Evolutionary conservation across 2,888 invertebrate genomes (phyloP), one percentile per base, ranked within the genome.

Genomic region (Dryadula phaetusa): DNA sequence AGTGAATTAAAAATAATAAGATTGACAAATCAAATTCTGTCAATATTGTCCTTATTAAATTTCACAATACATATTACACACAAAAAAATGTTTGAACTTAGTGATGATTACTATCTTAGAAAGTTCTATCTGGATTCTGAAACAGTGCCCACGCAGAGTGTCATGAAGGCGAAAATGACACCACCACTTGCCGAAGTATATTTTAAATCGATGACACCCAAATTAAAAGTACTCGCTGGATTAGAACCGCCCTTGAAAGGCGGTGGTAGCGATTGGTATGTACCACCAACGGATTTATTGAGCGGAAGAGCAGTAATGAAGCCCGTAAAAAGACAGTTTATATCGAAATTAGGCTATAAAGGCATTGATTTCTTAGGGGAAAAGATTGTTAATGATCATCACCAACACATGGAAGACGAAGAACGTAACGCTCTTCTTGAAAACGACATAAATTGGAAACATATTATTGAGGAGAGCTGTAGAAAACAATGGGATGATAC

Each of bases 161-260:
- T 84, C 8, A 91, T 92, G 73, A 87, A 76, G 64, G 76, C 83
- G 0, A 87, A 78, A 67, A 91, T 92, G 92, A 70, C 76, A 7
- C 80, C 80, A 5, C 70, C 82, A 0, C 81, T 92, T 2, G 92
- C 92, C 0, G 77, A 81, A 8, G 81, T 92, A 44, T 91, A 87
- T 71, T 92, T 92, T 71, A 87, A 88, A 62, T 85, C 85, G 0
- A 91, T 92, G 92, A 78, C 73, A 8, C 78, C 79, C 0, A 85
- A 83, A 66, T 74, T 86, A 0, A 89, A 87, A 73, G 77, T 82
- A 1, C 75, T 90, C 0, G 91, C 90, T 1, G 92, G 92, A 0
- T 74, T 92, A 0, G 86, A 90, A 69, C 92, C 92, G 0, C 79
- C 81, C 0, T 75, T 92, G 77, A 83, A 83, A 72, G 91, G 92